Base-by-base conservation (phyloP, 2,888 invertebrate species). In the Eupelmus urozonus region DNA sequence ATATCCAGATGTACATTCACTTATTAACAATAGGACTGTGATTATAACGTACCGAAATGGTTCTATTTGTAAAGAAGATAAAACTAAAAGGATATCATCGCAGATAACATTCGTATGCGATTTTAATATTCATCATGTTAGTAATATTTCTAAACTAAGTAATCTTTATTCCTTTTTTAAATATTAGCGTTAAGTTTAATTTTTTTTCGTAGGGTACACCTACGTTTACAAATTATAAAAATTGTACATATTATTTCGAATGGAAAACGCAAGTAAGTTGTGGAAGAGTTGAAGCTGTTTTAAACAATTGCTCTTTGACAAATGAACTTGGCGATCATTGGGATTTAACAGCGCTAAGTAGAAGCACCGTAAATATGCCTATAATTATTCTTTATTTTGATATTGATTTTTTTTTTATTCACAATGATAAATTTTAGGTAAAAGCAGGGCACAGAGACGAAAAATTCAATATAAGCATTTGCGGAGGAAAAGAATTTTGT, bases 261-360 rank as follows among this genome's bases (percentile, higher is more conserved):
- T 88, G 88, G 88, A 82, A 77, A 78, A 88, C 87, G 5, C 86
- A 84, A 51, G 71, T 82, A 40, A 81, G 81, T 40, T 88, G 88
- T 72, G 84, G 82, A 18, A 82, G 81, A 23, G 80, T 80, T 11
- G 60, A 77, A 29, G 85, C 85, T 16, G 77, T 78, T 9, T 20
- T 74, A 13, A 13, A 74, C n/a, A 59, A 66, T 34, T 73, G 65
- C n/a, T 2, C 5, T 18, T 29, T 73, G 16, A 34, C n/a, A 0
- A 73, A 73, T 49, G 27, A 2, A 9, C 29, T 55, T 2, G 73
- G 65, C 3, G 65, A 73, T 45, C 0, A n/a, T 27, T 57, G 65
- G 53, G 34, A 73, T 20, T 73, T 73, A 20, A 13, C 57, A 23
- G 16, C 2, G 16, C 13, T 70, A 13, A 9, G 18, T 5, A 9